Percentiles rank a stretch among this genome's conserved stretches.
Evolutionary conservation across 2,797 vertebrate species (phyloP).

Genomic region (Sandelia bainsii): DNA sequence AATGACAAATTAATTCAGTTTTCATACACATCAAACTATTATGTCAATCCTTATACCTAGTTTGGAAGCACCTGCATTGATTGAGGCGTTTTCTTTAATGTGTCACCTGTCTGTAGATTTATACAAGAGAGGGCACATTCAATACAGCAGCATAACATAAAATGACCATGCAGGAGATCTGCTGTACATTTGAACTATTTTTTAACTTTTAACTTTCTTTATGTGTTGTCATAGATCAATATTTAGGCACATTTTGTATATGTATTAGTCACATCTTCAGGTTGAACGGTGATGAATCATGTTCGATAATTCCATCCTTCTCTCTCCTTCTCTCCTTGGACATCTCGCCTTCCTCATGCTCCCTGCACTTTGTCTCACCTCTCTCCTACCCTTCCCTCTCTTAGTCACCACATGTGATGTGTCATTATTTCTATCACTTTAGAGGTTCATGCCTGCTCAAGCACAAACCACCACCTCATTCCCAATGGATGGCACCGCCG

Average conservation of each 20-base stretch:
- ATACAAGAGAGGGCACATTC: not conserved
- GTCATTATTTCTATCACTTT: slow-evolving; percentile 91
- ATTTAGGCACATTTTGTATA: slow-evolving; percentile 36
- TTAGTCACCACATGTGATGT: slow-evolving; percentile 84
- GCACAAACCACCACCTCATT: slow-evolving; percentile 71
- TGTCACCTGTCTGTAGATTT: not conserved
- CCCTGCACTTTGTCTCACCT: slow-evolving; percentile 62
- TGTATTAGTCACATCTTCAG: slow-evolving; percentile 30
- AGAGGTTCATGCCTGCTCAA: slow-evolving; percentile 91
- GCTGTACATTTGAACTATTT: not conserved
- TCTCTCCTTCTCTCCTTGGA: slow-evolving; percentile 40
- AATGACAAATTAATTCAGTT: not conserved
- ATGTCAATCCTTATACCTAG: not conserved
- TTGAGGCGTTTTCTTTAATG: not conserved
- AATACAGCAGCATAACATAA: not conserved
- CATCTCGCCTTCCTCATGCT: slow-evolving; percentile 40
- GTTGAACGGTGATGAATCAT: slow-evolving; percentile 61
- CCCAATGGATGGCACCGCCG: slow-evolving; percentile 77
- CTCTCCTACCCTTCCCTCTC: slow-evolving; percentile 66
- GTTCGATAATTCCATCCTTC: slow-evolving; percentile 54
- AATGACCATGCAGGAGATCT: not conserved
- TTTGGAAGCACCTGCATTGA: not conserved
- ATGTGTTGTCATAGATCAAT: not conserved
- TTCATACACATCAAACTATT: not conserved
- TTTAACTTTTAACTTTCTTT: not conserved